phyloP scores from a whole-genome alignment of 2,797 vertebrate species.

The Bovichtus diacanthus region DNA sequence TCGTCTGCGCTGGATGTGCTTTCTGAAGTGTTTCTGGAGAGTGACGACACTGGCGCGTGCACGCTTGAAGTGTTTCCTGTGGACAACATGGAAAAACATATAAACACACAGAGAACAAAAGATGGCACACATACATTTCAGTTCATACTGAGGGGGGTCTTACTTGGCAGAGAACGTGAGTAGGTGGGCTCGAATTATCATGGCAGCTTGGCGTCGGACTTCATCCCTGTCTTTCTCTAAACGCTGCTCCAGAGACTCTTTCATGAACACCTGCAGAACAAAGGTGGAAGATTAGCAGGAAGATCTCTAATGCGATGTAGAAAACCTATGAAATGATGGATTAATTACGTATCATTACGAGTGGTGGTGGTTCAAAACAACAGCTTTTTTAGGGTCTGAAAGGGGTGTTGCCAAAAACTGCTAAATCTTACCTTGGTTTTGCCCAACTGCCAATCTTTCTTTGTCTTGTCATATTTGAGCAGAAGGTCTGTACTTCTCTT shows the following conservation, averaged over 20 bases:
- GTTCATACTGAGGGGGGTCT: constrained; percentile 31
- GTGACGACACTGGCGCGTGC: constrained; percentile 84
- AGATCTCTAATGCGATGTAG: neutral
- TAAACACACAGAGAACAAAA: neutral
- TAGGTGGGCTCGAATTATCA: constrained; percentile 91
- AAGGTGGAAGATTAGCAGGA: neutral
- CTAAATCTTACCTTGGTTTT: constrained; percentile 90
- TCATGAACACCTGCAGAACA: constrained; percentile 84
- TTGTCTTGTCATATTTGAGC: constrained; percentile 84
- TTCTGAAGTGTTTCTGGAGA: constrained; percentile 92
- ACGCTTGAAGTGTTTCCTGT: constrained; percentile 90
- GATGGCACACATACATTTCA: rapidly evolving
- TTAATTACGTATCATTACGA: neutral
- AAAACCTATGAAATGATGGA: neutral
- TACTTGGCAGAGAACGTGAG: constrained; percentile 93
- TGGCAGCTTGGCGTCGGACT: constrained; percentile 84
- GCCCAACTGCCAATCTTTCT: constrained; percentile 92
- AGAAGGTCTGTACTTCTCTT: constrained; percentile 86
- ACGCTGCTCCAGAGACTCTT: constrained; percentile 85
- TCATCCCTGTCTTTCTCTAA: constrained; percentile 88
- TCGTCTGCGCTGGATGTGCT: constrained; percentile 82
- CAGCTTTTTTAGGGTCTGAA: neutral
- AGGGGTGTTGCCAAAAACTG: neutral
- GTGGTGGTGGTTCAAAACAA: neutral
- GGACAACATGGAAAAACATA: neutral